Evolutionary conservation across 2,888 invertebrate genomes (phyloP).

Genomic region (Acanthopleura granulata): DNA sequence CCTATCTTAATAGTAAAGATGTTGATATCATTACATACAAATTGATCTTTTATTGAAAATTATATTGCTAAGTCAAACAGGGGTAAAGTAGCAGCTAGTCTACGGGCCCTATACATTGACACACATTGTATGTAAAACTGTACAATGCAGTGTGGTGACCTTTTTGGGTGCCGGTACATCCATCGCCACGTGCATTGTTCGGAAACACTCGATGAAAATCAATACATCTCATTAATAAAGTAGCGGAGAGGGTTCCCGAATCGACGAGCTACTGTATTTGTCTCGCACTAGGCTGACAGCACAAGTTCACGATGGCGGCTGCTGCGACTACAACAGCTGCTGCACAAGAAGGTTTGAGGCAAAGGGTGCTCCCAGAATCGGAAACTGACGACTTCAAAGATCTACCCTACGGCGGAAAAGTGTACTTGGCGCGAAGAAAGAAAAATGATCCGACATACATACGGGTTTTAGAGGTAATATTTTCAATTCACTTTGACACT

Average conservation of each 20-base stretch:
- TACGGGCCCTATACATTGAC: no score
- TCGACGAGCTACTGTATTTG: not conserved
- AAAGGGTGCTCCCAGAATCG: constrained; percentile 38
- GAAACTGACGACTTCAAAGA: constrained; percentile 58
- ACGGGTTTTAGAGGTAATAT: constrained; percentile 54
- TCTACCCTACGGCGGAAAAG: constrained; percentile 70
- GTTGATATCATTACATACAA: no score
- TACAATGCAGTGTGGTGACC: no score
- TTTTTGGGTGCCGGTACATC: no score
- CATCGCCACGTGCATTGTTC: not conserved
- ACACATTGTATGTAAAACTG: no score
- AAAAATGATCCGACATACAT: constrained; percentile 66
- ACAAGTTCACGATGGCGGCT: not conserved
- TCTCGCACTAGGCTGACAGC: not conserved
- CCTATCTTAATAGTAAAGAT: no score
- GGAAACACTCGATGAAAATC: not conserved
- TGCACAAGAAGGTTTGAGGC: constrained; percentile 33
- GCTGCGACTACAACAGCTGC: not conserved
- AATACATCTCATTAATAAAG: constrained; percentile 8
- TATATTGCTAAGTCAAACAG: no score
- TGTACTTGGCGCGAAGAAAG: constrained; percentile 69
- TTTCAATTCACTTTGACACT: not conserved
- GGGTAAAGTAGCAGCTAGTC: no score
- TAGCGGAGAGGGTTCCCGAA: not conserved
- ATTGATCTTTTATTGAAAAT: no score